Evolutionary conservation across 2,797 vertebrate genomes (phyloP).

Genomic region (Periophthalmus magnuspinnatus): DNA sequence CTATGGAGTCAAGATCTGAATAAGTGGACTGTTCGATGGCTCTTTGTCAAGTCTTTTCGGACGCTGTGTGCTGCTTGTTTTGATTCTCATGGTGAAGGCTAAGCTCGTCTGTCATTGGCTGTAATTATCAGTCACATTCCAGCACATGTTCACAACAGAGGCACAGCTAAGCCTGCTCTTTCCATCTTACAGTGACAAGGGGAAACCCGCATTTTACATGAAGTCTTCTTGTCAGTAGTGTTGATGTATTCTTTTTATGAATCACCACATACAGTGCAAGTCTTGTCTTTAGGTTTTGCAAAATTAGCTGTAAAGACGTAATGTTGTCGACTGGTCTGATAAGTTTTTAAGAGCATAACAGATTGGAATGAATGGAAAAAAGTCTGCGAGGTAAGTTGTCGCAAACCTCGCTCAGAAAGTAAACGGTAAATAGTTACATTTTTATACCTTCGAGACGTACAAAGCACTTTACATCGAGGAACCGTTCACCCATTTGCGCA

Average conservation of each 20-base stretch:
- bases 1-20: conserved; percentile 25
- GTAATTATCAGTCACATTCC: conserved; percentile 14
- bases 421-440: too few relatives aligned
- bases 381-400: too few relatives aligned
- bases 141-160: not conserved
- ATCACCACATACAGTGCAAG: not conserved
- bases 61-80: conserved; percentile 13
- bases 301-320: not conserved
- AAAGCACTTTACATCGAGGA: too few relatives aligned
- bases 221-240: not conserved
- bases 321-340: too few relatives aligned
- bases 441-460: too few relatives aligned
- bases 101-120: conserved; percentile 14
- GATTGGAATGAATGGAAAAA: too few relatives aligned
- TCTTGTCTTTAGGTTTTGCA: not conserved
- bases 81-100: not conserved
- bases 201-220: conserved; percentile 1
- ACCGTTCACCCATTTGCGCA: too few relatives aligned
- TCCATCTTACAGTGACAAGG: not conserved
- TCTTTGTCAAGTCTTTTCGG: conserved; percentile 22
- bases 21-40: conserved; percentile 22
- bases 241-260: not conserved
- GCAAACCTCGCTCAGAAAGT: too few relatives aligned
- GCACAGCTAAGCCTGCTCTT: not conserved
- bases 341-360: too few relatives aligned